Evolutionary conservation across 2,888 invertebrate genomes (phyloP), one percentile per base, ranked within the genome.

Genomic region (Ellobium chinense): DNA sequence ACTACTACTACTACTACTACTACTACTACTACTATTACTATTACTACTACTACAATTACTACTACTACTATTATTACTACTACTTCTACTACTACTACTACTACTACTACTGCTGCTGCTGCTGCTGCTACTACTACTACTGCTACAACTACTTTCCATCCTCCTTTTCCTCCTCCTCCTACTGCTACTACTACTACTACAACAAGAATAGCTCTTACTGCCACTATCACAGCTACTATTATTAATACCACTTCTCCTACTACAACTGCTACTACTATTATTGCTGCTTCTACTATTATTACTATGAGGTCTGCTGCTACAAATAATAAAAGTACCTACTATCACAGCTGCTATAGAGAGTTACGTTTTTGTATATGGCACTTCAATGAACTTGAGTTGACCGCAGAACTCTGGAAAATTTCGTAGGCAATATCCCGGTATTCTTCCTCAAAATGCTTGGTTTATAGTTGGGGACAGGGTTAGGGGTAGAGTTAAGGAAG

Each of bases 221-320:
- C 79, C 65, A 63, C 79, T 79, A 46, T 73, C 65, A 56, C 80
- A 75, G 36, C 58, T 80, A 56, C 74, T 81, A 34, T 76, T 81
- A 69, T 75, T 81, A 62, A 68, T 78, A 72, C 81, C 65, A 65
- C 81, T 77, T 46, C 81, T 81, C 37, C 81, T 81, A 78, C 81
- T 81, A 78, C 81, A 63, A 72, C 81, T 81, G 60, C 68, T 81
- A 14, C 81, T 81, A 39, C 69, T 80, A 54, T 66, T 65, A 74
- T 66, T 74, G 31, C 80, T 80, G 54, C 74, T 54, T 46, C 80
- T 74, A 65, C 80, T 74, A 74, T 74, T 80, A 65, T 74, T 74
- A 74, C 80, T 80, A n/a, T n/a, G n/a, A n/a, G n/a, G n/a, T n/a
- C n/a, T n/a, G n/a, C n/a, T n/a, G n/a, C n/a, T n/a, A n/a, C n/a